Evolutionary conservation across 2,888 invertebrate genomes (phyloP), one percentile per base, ranked within the genome.

Genomic region (Hartigia nigra): DNA sequence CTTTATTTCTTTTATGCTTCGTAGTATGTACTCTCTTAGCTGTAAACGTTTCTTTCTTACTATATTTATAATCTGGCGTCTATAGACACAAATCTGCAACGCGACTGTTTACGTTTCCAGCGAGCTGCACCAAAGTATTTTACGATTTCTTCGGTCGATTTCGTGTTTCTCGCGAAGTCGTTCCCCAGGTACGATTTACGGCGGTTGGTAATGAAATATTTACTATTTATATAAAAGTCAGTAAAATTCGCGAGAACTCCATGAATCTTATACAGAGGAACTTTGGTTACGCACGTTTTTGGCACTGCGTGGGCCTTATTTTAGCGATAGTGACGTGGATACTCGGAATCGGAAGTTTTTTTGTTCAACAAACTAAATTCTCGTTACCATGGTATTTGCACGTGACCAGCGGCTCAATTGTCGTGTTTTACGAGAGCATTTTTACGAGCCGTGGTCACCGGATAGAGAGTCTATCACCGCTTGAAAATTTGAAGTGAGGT

Each of bases 401-500:
- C 85, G 85, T 85, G 84, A 85, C 81, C 82, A 74, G 82, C 74
- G 36, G 35, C 74, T 74, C 82, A 82, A 82, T 81, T 77, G 76
- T 77, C 70, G 74, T 82, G 81, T 82, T 86, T 86, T 83, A 84
- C 76, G 81, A 81, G 78, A 81, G 70, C 80, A 77, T 85, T 86
- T 86, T 81, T 81, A 82, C 78, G 81, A 80, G 77, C 74, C 79
- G 77, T 75, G 78, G 80, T 80, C 78, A 74, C 78, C 76, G 75
- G 74, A 79, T 80, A 81, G 77, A 35, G 79, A 81, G 81, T 85
- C 81, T 84, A 85, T 86, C 82, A 72, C 36, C 69, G 76, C 69
- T 79, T 78, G 78, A 81, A 84, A 86, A 85, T 86, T 83, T 82
- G 80, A 81, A 83, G 81, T 77, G 81, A 81, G 81, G 77, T 35